Evolutionary conservation across 2,888 invertebrate genomes (phyloP), one percentile per base, ranked within the genome.

Genomic region (Phyllotreta striolata): DNA sequence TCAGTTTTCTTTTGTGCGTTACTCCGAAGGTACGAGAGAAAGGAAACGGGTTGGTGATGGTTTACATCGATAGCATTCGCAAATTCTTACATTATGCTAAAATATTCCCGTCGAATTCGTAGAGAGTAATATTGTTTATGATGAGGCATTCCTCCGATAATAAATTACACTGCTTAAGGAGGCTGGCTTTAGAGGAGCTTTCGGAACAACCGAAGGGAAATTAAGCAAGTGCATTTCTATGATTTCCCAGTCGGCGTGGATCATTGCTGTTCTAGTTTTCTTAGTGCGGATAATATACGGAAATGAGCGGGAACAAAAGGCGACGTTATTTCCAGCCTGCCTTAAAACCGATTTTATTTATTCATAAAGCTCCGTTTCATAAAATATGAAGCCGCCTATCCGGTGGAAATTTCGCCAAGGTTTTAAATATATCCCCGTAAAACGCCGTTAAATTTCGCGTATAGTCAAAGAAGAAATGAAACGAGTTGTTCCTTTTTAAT

Each of bases 331-430:
- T 49, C 24, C 10, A 49, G 40, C 41, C 40, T 24, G 13, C 34
- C 60, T n/a, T 54, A 44, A 57, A 60, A 44, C 60, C 43, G 38
- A 14, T 52, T 52, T 60, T 46, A 44, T 44, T 60, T 54, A 52
- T 60, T 60, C 60, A 60, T 52, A 24, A n/a, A 14, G 5, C 24
- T 3, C 24, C 35, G 40, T 14, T 44, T 60, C 14, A 60, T 60
- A 44, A 60, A 38, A 44, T 52, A 60, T 60, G n/a, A 60, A 43
- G 7, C 24, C 38, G 8, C 38, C 43, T 44, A 44, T 60, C 43
- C 52, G 37, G 6, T 51, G n/a, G 43, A 49, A 49, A 58, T 49
- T 58, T 58, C 49, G 10, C 6, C n/a, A 52, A 52, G 40, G 40
- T 9, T 58, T 46, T 58, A 12, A 58, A 51, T 35, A 41, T 41